phyloP scores from a whole-genome alignment of 2,113 vertebrate genomes.

The Paraplagusia blochii region DNA sequence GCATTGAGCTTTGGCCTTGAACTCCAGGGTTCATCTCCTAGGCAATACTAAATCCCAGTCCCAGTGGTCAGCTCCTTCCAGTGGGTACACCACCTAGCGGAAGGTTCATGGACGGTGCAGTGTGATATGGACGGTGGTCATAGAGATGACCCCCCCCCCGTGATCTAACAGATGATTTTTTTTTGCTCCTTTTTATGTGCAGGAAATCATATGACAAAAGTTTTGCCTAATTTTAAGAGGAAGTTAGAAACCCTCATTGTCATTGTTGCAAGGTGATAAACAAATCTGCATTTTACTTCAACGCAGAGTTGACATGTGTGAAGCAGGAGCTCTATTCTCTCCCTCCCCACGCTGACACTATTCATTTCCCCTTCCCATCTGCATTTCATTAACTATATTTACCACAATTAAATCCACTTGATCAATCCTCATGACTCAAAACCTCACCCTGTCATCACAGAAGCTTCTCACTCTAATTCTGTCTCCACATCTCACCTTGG shows the following conservation, averaged over 20 bases:
- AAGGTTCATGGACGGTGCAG: no score
- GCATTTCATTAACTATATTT: slow-evolving; percentile 39
- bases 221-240: slow-evolving; percentile 56
- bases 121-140: no score
- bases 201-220: slow-evolving; percentile 65
- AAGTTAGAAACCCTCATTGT: slow-evolving; percentile 52
- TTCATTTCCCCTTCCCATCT: slow-evolving; percentile 38
- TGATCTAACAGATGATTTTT: no score
- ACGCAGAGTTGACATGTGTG: slow-evolving; percentile 1
- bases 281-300: slow-evolving; percentile 53
- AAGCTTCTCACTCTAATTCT: neutral
- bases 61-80: no score
- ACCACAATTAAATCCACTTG: slow-evolving; percentile 49
- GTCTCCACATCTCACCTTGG: slow-evolving; percentile 37
- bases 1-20: no score
- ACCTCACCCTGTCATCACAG: neutral
- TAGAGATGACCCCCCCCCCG: no score
- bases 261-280: slow-evolving; percentile 30
- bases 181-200: neutral
- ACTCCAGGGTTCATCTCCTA: no score
- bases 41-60: no score
- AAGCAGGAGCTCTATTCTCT: slow-evolving; percentile 7
- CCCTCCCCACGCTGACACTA: slow-evolving; percentile 4
- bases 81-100: no score
- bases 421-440: slow-evolving; percentile 5